phyloP scores from a whole-genome alignment of 2,888 invertebrate genomes.

The Drosophila emarginata region DNA sequence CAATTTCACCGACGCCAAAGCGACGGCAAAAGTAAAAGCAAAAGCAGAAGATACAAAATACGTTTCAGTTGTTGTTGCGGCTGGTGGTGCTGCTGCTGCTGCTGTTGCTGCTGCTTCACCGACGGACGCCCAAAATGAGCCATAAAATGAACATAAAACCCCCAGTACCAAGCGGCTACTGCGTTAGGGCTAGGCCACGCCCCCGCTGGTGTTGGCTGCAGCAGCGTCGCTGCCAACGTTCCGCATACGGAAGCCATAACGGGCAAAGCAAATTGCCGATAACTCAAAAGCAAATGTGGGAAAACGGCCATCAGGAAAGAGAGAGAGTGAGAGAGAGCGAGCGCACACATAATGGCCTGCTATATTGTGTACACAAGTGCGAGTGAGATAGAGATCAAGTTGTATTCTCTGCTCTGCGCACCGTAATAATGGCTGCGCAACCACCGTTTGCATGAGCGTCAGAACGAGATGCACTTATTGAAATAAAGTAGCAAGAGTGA shows the following conservation, averaged over 20 bases:
- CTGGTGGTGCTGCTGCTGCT: slow-evolving; percentile 27
- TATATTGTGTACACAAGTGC: slow-evolving; percentile 33
- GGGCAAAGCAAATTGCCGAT: slow-evolving; percentile 79
- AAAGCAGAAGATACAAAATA: slow-evolving; percentile 20
- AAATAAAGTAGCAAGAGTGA: slow-evolving; percentile 19
- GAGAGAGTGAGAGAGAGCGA: slow-evolving; percentile 43
- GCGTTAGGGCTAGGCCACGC: slow-evolving; percentile 78
- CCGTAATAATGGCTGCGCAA: slow-evolving; percentile 65
- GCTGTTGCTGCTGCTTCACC: slow-evolving; percentile 40
- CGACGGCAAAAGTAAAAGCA: slow-evolving; percentile 62
- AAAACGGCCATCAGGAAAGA: slow-evolving; percentile 26
- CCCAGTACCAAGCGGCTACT: slow-evolving; percentile 67
- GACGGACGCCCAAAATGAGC: slow-evolving; percentile 68
- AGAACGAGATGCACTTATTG: background rate
- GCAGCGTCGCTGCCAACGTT: slow-evolving; percentile 50
- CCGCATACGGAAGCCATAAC: slow-evolving; percentile 82
- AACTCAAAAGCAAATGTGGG: slow-evolving; percentile 76
- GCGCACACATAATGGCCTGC: slow-evolving; percentile 51
- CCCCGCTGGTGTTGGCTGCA: slow-evolving; percentile 47
- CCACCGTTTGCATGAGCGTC: slow-evolving; percentile 23
- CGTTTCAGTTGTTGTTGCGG: slow-evolving; percentile 31
- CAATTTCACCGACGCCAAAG: slow-evolving; percentile 70
- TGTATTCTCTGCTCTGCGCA: slow-evolving; percentile 50
- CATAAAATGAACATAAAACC: slow-evolving; percentile 73
- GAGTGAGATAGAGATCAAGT: slow-evolving; percentile 55